Base-by-base conservation (phyloP, 1,140 invertebrate species). In the Eurosta solidaginis region DNA sequence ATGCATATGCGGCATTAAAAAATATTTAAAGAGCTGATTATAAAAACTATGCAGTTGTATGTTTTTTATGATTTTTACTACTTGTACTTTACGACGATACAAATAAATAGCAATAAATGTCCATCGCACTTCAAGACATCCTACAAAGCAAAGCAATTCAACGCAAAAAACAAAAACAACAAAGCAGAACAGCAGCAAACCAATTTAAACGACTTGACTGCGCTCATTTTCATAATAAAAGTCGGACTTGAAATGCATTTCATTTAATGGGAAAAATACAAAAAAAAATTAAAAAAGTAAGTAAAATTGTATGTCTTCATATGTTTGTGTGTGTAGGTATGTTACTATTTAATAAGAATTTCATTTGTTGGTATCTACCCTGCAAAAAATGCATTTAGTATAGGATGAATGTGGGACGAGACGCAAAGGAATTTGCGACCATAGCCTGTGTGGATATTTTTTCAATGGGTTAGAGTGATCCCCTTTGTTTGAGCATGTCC, bases 221-320 rank as follows among this genome's bases (percentile, higher is more conserved):
- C 59, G 33, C 59, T 68, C 59, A 68, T 68, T 68, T 68, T 68
- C 59, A 68, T 68, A 68, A 68, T 68, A 68, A 20, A 29, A 68
- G 33, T 68, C 59, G 59, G 59, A 68, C 36, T 42, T 68, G 59
- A 68, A 68, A 68, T 68, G 33, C 59, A 68, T 68, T 68, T 68
- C 59, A 68, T 68, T 68, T 40, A 68, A 68, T 20, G 59, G 1
- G 33, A 9, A 40, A 40, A 68, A 20, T n/a, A n/a, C n/a, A n/a
- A n/a, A n/a, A n/a, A n/a, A n/a, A n/a, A n/a, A n/a, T n/a, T n/a
- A n/a, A n/a, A n/a, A n/a, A n/a, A n/a, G n/a, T n/a, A n/a, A 40
- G 33, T 6, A 52, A 22, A 68, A 68, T 14, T 5, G 9, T 10
- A 0, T 3, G 4, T 12, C 20, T 54, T 7, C 6, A 3, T 1